These are phyloP conservation scores for Thalassophryne amazonica DNA, from an alignment of 2,797 vertebrate genomes.

Conservation along the genomic window DNA sequence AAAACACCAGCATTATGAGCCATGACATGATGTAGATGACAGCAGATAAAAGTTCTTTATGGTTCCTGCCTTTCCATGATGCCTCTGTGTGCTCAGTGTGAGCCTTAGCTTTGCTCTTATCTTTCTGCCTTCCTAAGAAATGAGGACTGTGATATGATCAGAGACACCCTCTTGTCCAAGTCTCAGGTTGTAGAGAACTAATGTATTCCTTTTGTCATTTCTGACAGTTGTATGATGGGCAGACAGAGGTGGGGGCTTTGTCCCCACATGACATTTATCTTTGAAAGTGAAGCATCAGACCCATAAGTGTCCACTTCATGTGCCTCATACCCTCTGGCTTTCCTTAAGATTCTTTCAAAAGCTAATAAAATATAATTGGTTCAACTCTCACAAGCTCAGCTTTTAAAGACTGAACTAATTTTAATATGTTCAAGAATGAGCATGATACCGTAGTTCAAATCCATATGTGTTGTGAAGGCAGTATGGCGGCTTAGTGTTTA, in stretches of 20 bases:
- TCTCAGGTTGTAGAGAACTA: slow-evolving; percentile 50
- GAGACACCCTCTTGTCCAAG: slow-evolving; percentile 34
- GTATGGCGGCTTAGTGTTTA: too few species aligned
- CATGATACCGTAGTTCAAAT: background rate
- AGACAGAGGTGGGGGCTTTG: slow-evolving; percentile 32
- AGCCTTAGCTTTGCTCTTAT: slow-evolving; percentile 37
- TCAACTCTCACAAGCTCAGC: slow-evolving; percentile 4
- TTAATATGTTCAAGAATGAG: slow-evolving; percentile 17
- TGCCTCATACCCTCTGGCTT: slow-evolving; percentile 29
- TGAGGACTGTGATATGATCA: slow-evolving; percentile 59
- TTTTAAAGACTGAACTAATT: slow-evolving; percentile 16
- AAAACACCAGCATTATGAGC: too few species aligned
- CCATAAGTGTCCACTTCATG: slow-evolving; percentile 25
- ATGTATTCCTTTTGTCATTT: slow-evolving; percentile 52
- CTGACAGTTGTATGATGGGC: slow-evolving; percentile 54
- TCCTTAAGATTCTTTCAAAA: slow-evolving; percentile 35
- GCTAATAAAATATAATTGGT: slow-evolving; percentile 43
- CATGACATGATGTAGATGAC: slow-evolving; percentile 7
- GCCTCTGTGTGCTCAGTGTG: slow-evolving; percentile 52
- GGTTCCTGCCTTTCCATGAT: slow-evolving; percentile 30
- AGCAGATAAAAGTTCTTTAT: slow-evolving; percentile 28
- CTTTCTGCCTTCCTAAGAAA: slow-evolving; percentile 42
- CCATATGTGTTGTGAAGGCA: too few species aligned
- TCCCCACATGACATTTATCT: slow-evolving; percentile 51
- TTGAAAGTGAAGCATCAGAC: slow-evolving; percentile 54